A percentile compares a stretch with the other conserved stretches of the same genome.
These are phyloP conservation scores for Ommatoiulus sabulosus DNA, from an alignment of 2,888 invertebrate genomes.

Conservation along the genomic window DNA sequence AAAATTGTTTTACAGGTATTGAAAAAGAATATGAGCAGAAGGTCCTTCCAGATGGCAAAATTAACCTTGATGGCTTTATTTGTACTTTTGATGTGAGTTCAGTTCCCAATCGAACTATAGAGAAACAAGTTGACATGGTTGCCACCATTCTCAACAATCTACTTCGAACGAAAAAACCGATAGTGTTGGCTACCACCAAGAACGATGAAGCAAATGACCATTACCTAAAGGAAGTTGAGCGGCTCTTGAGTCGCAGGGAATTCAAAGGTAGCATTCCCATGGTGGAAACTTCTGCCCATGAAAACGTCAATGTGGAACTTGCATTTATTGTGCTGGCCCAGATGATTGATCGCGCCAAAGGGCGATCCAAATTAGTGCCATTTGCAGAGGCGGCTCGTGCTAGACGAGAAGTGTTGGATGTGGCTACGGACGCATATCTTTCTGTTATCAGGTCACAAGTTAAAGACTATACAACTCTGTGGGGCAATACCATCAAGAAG, in stretches of 20 bases:
- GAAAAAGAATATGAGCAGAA: slow-evolving; percentile 97
- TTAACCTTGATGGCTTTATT: slow-evolving; percentile 93
- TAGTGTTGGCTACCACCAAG: slow-evolving; percentile 94
- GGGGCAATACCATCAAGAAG: slow-evolving; percentile 88
- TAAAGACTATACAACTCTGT: slow-evolving; percentile 78
- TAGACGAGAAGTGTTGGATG: slow-evolving; percentile 88
- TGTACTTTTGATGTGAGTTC: slow-evolving; percentile 96
- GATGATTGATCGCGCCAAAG: slow-evolving; percentile 90
- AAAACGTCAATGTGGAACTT: slow-evolving; percentile 94
- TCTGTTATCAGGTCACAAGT: slow-evolving; percentile 83
- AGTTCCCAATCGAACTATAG: slow-evolving; percentile 89
- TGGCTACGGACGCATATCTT: slow-evolving; percentile 90
- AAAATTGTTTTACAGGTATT: slow-evolving; percentile 74
- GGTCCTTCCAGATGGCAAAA: slow-evolving; percentile 90
- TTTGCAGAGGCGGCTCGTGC: slow-evolving; percentile 87
- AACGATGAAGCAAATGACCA: slow-evolving; percentile 92
- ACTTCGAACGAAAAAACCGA: slow-evolving; percentile 93
- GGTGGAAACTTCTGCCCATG: slow-evolving; percentile 95
- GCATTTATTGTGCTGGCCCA: slow-evolving; percentile 91
- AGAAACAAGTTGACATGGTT: slow-evolving; percentile 90
- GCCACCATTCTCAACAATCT: slow-evolving; percentile 82
- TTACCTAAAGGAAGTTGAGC: slow-evolving; percentile 89
- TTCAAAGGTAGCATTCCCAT: slow-evolving; percentile 85
- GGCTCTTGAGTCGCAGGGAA: slow-evolving; percentile 88
- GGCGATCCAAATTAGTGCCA: slow-evolving; percentile 73